Percentiles rank a stretch among this genome's conserved stretches.
phyloP scores from a whole-genome alignment of 2,797 vertebrate species.

The Danio choprae region DNA sequence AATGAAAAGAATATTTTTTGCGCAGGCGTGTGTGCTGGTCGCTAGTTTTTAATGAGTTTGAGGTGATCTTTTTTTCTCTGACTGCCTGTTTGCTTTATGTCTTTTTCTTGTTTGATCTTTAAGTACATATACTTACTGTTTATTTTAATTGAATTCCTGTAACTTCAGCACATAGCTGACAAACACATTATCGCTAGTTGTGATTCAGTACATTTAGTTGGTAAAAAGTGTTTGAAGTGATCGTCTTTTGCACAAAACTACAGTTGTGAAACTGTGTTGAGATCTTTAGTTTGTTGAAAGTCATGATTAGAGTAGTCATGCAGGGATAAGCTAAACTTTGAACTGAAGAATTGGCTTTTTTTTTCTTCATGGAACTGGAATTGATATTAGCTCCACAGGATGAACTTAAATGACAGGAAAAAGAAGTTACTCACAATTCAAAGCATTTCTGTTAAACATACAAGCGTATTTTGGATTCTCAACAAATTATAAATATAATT shows the following conservation, averaged over 20 bases:
- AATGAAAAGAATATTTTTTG: slow-evolving; percentile 67
- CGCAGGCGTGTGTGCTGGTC: slow-evolving; percentile 55
- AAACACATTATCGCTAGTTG: neutral
- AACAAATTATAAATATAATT: neutral
- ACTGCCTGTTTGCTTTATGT: neutral
- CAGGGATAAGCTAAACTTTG: neutral
- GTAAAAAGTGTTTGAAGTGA: slow-evolving; percentile 1
- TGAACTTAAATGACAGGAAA: neutral
- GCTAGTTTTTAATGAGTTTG: slow-evolving; percentile 47
- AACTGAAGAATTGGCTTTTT: neutral
- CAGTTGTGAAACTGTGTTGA: slow-evolving; percentile 1
- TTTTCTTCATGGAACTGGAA: neutral
- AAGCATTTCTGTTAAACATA: neutral
- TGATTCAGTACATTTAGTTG: slow-evolving; percentile 19
- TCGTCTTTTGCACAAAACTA: slow-evolving; percentile 2
- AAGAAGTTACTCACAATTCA: slow-evolving; percentile 1
- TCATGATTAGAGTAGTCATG: neutral
- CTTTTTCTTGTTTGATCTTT: neutral
- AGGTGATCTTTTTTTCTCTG: neutral
- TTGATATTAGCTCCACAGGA: neutral
- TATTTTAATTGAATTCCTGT: slow-evolving; percentile 7
- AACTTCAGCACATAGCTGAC: slow-evolving; percentile 1
- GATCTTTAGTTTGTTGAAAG: neutral
- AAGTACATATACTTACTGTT: slow-evolving; percentile 16
- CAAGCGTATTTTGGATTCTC: neutral